These are phyloP conservation scores for Daubentonia madagascariensis DNA, from an alignment of 2,113 vertebrate genomes.

Conservation along the genomic window DNA sequence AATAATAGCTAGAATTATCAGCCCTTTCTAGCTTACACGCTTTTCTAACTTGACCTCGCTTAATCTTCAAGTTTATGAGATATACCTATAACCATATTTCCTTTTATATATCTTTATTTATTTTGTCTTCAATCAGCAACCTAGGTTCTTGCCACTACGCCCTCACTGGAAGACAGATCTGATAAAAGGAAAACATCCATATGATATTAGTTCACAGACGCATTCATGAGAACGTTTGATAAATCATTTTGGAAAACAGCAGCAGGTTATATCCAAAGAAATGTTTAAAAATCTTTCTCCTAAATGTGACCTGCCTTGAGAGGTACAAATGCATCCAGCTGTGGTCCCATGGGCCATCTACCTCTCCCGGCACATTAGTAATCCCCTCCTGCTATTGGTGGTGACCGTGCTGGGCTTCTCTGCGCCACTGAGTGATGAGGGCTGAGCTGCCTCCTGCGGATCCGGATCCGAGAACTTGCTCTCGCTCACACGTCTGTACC, in stretches of 20 bases:
- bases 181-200: background rate
- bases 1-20: background rate
- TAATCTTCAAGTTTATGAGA: background rate
- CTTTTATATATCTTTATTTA: background rate
- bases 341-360: rapidly evolving
- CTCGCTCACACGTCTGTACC: background rate
- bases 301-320: too few relatives aligned
- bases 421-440: background rate
- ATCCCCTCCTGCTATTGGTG: background rate
- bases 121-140: background rate
- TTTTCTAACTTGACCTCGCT: background rate
- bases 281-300: background rate
- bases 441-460: background rate
- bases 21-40: background rate
- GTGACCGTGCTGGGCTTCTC: background rate
- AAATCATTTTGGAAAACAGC: background rate
- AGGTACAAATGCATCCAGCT: background rate
- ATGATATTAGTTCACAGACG: background rate
- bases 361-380: background rate
- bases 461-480: background rate
- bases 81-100: background rate
- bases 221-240: background rate
- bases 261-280: background rate
- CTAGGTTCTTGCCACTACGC: background rate
- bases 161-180: background rate